Evolutionary conservation across 2,797 vertebrate species (phyloP), one percentile per base, ranked within the genome.

Genomic region (Ptychadena robeensis): DNA sequence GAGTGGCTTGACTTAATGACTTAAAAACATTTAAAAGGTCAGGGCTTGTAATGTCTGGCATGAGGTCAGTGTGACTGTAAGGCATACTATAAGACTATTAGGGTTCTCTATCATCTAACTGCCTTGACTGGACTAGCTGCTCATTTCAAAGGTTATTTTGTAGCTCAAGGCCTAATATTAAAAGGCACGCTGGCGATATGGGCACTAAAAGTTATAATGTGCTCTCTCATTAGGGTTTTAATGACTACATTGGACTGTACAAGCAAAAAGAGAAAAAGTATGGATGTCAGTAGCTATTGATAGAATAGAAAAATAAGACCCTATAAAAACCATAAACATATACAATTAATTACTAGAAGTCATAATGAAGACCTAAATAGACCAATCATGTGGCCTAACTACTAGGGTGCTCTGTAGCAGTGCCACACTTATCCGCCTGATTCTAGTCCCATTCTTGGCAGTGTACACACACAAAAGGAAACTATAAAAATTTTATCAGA

Each of bases 381-480:
- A n/a, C n/a, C n/a, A n/a, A n/a, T n/a, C n/a, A n/a, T n/a, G n/a
- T n/a, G n/a, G 44, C 15, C 44, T 6, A 48, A 18, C 44, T 48
- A 48, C 15, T 18, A 53, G 44, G 34, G 18, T 53, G 40, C 0
- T 53, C 9, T 8, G 3, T 3, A 6, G 44, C 32, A 61, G 31
- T 6, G 8, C 10, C 9, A 5, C 32, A 2, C 37, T 9, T 30
- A 63, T 75, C 73, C 63, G 14, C 53, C 57, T 2, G 1, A 59
- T 25, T 10, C 32, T n/a, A 25, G 57, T 53, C 30, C 31, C 11
- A 48, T 22, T 35, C 30, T 32, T 74, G 57, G 57, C 37, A 75
- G n/a, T 63, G 53, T 74, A 74, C 72, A 74, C 25, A 63, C 57
- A 12, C 9, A 34, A 64, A 38, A 63, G 44, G 4, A 48, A 48